Conservation (phyloP, 2,113 vertebrate genomes). For the Leuciscus idus region DNA sequence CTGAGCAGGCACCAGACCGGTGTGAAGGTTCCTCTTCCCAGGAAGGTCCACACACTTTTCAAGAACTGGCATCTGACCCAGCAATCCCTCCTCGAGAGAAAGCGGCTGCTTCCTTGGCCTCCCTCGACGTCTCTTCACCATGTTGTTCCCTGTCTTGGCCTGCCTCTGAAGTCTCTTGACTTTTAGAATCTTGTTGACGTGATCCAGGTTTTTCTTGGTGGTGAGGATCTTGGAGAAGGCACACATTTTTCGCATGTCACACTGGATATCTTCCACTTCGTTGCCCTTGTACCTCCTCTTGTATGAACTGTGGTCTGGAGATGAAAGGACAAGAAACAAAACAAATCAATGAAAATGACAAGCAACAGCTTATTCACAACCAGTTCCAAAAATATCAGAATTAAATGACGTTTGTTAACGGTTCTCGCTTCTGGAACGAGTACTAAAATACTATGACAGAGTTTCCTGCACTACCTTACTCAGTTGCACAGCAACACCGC, state of each 20-base stretch:
- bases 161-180: conserved; percentile 98
- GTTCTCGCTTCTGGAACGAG: neutral
- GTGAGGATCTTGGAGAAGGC: conserved; percentile 90
- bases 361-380: neutral
- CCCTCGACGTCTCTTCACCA: conserved; percentile 91
- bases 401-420: neutral
- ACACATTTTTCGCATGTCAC: conserved; percentile 92
- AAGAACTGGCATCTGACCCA: conserved; percentile 94
- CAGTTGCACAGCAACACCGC: neutral
- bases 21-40: conserved; percentile 83
- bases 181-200: conserved; percentile 98
- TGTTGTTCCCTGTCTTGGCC: conserved; percentile 99
- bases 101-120: conserved; percentile 90
- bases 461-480: neutral
- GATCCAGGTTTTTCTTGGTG: conserved; percentile 94
- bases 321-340: conserved; percentile 50
- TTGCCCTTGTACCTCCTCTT: conserved; percentile 89
- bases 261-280: conserved; percentile 94
- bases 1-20: conserved; percentile 75
- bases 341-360: conserved; percentile 22
- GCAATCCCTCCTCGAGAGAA: conserved; percentile 74
- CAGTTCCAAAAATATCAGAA: neutral
- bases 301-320: conserved; percentile 74
- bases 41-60: conserved; percentile 93
- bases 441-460: neutral